phyloP scores from a whole-genome alignment of 2,113 vertebrate species.

The Aspidoscelis tigris region DNA sequence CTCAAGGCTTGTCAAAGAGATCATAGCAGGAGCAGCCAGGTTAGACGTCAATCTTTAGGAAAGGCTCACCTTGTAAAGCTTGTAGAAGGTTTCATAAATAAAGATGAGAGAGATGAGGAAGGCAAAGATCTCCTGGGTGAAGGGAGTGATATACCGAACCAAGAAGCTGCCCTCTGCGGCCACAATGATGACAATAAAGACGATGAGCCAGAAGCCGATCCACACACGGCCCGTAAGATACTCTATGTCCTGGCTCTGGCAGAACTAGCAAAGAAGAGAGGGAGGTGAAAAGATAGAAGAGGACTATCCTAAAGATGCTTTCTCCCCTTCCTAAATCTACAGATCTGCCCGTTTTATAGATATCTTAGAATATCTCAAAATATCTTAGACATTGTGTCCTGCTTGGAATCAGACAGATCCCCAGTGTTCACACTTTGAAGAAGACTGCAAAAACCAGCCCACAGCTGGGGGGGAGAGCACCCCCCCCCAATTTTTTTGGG shows the following conservation, averaged over 20 bases:
- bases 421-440: not conserved
- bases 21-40: not conserved
- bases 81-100: slow-evolving; percentile 97
- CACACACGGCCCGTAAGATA: slow-evolving; percentile 96
- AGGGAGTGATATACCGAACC: slow-evolving; percentile 96
- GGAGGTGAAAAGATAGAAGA: not conserved
- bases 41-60: not conserved
- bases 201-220: slow-evolving; percentile 97
- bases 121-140: slow-evolving; percentile 98
- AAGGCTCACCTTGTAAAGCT: slow-evolving; percentile 88
- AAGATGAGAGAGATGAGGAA: slow-evolving; percentile 99
- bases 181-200: slow-evolving; percentile 93
- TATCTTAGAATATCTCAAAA: not conserved
- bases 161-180: slow-evolving; percentile 96
- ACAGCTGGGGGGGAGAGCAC: too few relatives aligned
- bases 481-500: too few relatives aligned
- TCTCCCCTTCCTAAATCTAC: not conserved
- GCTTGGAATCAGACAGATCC: not conserved
- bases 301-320: slow-evolving; percentile 24
- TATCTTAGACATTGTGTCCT: not conserved
- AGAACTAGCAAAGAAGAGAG: slow-evolving; percentile 83
- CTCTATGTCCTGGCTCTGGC: slow-evolving; percentile 89
- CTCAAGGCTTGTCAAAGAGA: slow-evolving; percentile 2
- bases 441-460: not conserved
- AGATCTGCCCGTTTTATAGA: not conserved